A percentile compares a stretch with the other conserved stretches of the same genome.
Conservation (phyloP, 1,140 invertebrate species). For the Medauroidea extradentata region DNA sequence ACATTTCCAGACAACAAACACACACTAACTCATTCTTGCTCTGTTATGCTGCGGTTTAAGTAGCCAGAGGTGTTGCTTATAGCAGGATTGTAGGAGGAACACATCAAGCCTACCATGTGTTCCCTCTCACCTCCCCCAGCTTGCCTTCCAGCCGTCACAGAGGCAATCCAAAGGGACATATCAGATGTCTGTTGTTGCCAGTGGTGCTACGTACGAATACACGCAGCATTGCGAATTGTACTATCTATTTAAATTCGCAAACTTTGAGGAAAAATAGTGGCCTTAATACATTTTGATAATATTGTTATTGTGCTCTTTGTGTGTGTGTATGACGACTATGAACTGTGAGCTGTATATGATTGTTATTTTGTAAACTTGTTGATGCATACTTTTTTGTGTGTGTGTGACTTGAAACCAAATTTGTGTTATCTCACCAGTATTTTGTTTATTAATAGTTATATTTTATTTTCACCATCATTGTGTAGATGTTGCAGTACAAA, state of each 20-base stretch:
- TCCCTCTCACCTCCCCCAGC: too few relatives aligned
- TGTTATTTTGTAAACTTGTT: background rate
- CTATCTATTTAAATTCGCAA: conserved; percentile 8
- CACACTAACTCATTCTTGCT: too few relatives aligned
- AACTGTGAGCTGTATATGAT: background rate
- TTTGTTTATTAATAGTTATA: conserved; percentile 4
- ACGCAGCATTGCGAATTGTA: too few relatives aligned
- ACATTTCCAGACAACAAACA: too few relatives aligned
- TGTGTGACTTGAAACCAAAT: conserved; percentile 1
- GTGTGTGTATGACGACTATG: background rate
- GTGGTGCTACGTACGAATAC: too few relatives aligned
- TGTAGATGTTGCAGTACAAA: background rate
- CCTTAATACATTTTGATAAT: conserved; percentile 15
- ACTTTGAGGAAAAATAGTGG: conserved; percentile 12
- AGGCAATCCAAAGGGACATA: too few relatives aligned
- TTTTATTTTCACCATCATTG: background rate
- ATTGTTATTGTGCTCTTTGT: conserved; percentile 4
- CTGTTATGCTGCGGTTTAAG: too few relatives aligned
- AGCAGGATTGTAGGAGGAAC: too few relatives aligned
- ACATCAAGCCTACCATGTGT: too few relatives aligned
- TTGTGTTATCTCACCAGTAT: background rate
- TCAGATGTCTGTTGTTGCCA: too few relatives aligned
- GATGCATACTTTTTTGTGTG: background rate
- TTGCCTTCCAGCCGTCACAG: too few relatives aligned
- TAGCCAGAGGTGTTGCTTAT: too few relatives aligned